Evolutionary conservation across 2,888 invertebrate genomes (phyloP), one percentile per base, ranked within the genome.

Genomic region (Anodontia alba): DNA sequence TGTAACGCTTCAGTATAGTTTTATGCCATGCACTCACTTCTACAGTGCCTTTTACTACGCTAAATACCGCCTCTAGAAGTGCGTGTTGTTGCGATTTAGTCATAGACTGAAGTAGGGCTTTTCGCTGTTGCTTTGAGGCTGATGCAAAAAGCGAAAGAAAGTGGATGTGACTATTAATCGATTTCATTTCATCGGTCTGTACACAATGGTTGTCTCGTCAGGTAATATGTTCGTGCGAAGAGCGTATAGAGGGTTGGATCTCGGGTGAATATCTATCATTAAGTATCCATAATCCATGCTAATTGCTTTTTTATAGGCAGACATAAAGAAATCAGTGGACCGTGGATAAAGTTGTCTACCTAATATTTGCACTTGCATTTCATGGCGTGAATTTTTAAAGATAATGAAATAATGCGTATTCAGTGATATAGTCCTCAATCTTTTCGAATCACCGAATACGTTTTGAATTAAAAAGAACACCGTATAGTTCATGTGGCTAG

Each of bases 381-480:
- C 2, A 62, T 31, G 20, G 17, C 62, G 62, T 33, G 2, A 17
- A 20, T 62, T 62, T 33, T 62, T 62, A 62, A 62, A 62, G 15
- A 62, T 31, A 5, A 62, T 15, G 33, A 62, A 62, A 62, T 62
- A 62, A 33, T 62, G 62, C 17, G 62, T 33, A 33, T 62, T 62
- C 12, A 62, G 33, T 31, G 33, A 33, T 31, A 62, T 62, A 1
- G 62, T 62, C 20, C 62, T 62, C 31, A 62, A 20, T 33, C 20
- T 10, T 62, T 62, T 62, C n/a, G 33, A 31, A 33, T 62, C 33
- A 15, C 33, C 62, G 33, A 62, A 62, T 10, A 62, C 31, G n/a
- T 62, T 62, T 62, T 62, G 62, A 33, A 62, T 17, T 33, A 62
- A 33, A 26, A 54, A 54, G 8, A 54, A 29, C 17, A 33, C 33